Base-by-base conservation (phyloP, 2,888 invertebrate species). In the Philaethria dido region DNA sequence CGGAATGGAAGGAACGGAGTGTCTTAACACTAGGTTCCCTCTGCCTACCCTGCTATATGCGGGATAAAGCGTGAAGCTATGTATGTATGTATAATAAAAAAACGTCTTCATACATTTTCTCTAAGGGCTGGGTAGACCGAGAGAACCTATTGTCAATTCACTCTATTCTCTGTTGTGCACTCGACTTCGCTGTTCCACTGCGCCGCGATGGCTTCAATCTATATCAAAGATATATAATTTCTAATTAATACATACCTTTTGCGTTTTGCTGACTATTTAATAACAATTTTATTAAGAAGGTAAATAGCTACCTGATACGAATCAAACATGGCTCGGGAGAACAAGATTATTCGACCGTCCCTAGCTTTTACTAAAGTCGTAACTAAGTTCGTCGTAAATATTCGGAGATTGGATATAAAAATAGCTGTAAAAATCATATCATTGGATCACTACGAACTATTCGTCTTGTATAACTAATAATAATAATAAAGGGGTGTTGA, bases 351-450 rank as follows among this genome's bases (percentile, higher is more conserved):
- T 59, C 42, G n/a, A 44, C 61, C 60, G 61, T 60, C 65, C 65
- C 61, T 54, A 65, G 55, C 61, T 50, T 68, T 68, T 71, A 70
- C 64, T 69, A 52, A 66, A 73, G 69, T 74, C 73, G 74, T 75
- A 74, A 75, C 73, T 69, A 69, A 71, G 71, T 74, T 71, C 69
- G 60, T 76, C 76, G 74, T 76, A 77, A 75, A 77, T 75, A 77
- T 75, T 74, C 74, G 73, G 72, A 72, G 73, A 74, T 74, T 76
- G 74, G 74, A 74, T 73, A 74, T 74, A 75, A 74, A 76, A 70
- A 73, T 68, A 57, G 64, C 69, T 71, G 70, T 76, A 75, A 76
- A 75, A 73, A 69, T 68, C 57, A 71, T 71, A 68, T 68, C 62
- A 63, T 64, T 69, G 59, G 68, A 73, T 69, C 66, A 57, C 55